These are phyloP conservation scores for Ramphastos sulfuratus DNA, from an alignment of 2,113 vertebrate species.

Conservation along the genomic window DNA sequence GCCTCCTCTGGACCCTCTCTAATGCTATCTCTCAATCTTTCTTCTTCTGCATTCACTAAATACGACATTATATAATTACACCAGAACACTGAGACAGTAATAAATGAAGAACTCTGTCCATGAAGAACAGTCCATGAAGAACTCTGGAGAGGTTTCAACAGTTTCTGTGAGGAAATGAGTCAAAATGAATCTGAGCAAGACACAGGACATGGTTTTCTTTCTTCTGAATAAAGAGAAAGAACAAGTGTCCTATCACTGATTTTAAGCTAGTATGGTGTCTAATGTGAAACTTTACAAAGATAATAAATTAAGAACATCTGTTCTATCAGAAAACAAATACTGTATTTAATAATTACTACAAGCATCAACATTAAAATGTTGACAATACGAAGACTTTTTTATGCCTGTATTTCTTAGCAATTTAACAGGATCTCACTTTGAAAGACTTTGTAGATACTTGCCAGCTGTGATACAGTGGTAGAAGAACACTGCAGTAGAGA, in stretches of 20 bases:
- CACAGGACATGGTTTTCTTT: background rate
- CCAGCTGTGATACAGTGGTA: slow-evolving; percentile 58
- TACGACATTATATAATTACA: background rate
- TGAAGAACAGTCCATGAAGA: slow-evolving; percentile 8
- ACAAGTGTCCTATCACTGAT: background rate
- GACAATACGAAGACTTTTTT: slow-evolving; percentile 4
- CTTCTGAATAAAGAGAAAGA: slow-evolving; percentile 1
- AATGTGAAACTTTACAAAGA: slow-evolving; percentile 34
- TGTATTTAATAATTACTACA: slow-evolving; percentile 1
- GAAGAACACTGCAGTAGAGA: slow-evolving; percentile 16
- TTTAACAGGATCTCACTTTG: slow-evolving; percentile 49
- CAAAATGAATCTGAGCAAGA: slow-evolving; percentile 26
- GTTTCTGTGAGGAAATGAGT: slow-evolving; percentile 30
- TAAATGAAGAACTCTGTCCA: background rate
- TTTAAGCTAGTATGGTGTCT: background rate
- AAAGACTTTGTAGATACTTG: slow-evolving; percentile 12
- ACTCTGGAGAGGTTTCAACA: slow-evolving; percentile 19
- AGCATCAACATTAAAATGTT: slow-evolving; percentile 38
- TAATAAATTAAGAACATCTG: background rate
- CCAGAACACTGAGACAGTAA: slow-evolving; percentile 4
- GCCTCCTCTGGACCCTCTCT: too few relatives aligned
- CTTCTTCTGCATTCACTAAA: slow-evolving; percentile 6
- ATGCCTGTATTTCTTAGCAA: slow-evolving; percentile 22
- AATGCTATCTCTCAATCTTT: background rate
- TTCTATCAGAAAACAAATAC: background rate